Evolutionary conservation across 2,888 invertebrate species (phyloP).

Genomic region (Leucania comma): DNA sequence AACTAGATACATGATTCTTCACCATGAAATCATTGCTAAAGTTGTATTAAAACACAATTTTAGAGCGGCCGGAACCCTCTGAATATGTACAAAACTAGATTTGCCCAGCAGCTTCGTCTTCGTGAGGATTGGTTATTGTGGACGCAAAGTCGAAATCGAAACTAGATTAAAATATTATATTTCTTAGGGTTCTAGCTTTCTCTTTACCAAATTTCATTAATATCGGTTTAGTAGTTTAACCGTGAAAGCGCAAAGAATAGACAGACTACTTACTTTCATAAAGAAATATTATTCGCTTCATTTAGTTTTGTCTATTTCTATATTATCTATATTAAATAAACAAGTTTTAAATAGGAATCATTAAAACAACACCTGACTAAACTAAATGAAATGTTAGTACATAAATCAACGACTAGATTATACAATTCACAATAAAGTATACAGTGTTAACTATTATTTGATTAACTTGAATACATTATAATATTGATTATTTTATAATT

Average conservation of each 20-base stretch:
- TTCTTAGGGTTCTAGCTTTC: too few relatives aligned
- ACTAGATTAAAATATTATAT: too few relatives aligned
- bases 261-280: neutral
- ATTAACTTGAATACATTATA: slow-evolving; percentile 46
- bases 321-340: neutral
- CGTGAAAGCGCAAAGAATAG: too few relatives aligned
- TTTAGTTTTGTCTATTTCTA: neutral
- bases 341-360: slow-evolving; percentile 1
- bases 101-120: too few relatives aligned
- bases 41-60: too few relatives aligned
- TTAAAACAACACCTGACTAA: slow-evolving; percentile 7
- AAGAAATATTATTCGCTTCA: neutral
- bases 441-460: slow-evolving; percentile 52
- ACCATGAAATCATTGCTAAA: too few relatives aligned
- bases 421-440: slow-evolving; percentile 37
- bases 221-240: too few relatives aligned
- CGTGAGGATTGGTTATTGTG: too few relatives aligned
- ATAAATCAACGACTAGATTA: slow-evolving; percentile 47
- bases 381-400: slow-evolving; percentile 17
- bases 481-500: slow-evolving; percentile 26
- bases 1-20: too few relatives aligned
- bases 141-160: too few relatives aligned
- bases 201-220: too few relatives aligned
- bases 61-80: neutral
- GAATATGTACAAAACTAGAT: too few relatives aligned